Evolutionary conservation across 2,888 invertebrate genomes (phyloP).

Genomic region (Stenolophus ochropezus): DNA sequence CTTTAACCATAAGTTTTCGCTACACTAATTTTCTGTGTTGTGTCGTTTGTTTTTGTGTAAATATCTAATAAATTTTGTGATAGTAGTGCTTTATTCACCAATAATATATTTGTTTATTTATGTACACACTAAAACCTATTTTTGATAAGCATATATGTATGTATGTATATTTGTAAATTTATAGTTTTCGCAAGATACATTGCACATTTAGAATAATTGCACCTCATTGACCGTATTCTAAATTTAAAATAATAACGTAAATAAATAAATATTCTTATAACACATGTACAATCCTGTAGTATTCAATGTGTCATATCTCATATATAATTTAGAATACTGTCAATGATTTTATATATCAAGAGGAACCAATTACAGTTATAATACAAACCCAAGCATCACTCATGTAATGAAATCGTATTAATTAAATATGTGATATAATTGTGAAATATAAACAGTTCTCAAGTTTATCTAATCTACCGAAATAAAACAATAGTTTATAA

Average conservation of each 20-base stretch:
- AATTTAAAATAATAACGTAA: too few relatives aligned
- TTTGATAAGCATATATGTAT: background rate
- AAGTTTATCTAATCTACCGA: slow-evolving; percentile 61
- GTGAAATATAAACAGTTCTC: background rate
- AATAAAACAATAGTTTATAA: slow-evolving; percentile 58
- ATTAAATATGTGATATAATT: background rate
- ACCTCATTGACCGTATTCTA: background rate
- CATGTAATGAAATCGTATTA: background rate
- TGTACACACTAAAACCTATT: slow-evolving; percentile 6
- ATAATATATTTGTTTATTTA: background rate
- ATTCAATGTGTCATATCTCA: too few relatives aligned
- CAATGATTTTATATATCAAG: too few relatives aligned
- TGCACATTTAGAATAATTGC: background rate
- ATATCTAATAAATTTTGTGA: slow-evolving; percentile 29
- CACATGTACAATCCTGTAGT: too few relatives aligned
- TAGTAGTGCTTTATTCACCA: slow-evolving; percentile 49
- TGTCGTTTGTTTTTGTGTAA: slow-evolving; percentile 54
- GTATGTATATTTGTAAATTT: slow-evolving; percentile 1
- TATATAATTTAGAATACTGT: too few relatives aligned
- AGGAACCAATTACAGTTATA: too few relatives aligned
- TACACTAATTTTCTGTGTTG: slow-evolving; percentile 51
- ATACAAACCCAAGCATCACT: background rate
- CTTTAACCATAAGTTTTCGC: slow-evolving; percentile 32
- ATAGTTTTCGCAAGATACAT: background rate
- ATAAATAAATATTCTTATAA: too few relatives aligned